phyloP scores from a whole-genome alignment of 1,140 invertebrate genomes.

The Gerris buenoi region DNA sequence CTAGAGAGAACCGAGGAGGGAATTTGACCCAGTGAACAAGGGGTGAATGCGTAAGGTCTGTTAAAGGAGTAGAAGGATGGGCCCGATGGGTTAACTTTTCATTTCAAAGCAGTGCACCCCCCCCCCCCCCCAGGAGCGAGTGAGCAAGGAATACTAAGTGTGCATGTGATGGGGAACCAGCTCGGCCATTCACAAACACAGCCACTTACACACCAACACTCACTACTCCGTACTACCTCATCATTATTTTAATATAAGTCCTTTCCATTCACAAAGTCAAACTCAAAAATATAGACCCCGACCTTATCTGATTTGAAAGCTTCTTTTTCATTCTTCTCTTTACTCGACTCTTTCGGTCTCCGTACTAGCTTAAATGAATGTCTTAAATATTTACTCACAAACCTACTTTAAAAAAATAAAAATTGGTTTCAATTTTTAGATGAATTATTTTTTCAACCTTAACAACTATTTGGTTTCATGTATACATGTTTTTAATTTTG shows the following conservation, averaged over 20 bases:
- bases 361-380: no score
- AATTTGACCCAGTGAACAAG: constrained; percentile 18
- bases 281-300: not conserved
- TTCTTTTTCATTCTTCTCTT: not conserved
- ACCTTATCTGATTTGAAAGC: not conserved
- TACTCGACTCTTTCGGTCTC: not conserved
- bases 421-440: no score
- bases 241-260: constrained; percentile 5
- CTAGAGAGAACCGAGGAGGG: constrained; percentile 9
- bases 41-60: constrained; percentile 16
- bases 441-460: no score
- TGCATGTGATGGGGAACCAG: constrained; percentile 10
- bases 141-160: constrained; percentile 15
- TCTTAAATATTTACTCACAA: no score
- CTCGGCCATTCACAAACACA: constrained; percentile 1
- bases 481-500: no score
- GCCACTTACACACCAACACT: not conserved
- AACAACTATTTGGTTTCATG: no score
- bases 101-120: constrained; percentile 15
- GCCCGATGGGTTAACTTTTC: constrained; percentile 13
- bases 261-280: not conserved
- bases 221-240: not conserved
- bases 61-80: not conserved
- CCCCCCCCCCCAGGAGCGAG: no score
- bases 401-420: no score